Conservation (phyloP, 2,113 vertebrate genomes). For the Passer domesticus region DNA sequence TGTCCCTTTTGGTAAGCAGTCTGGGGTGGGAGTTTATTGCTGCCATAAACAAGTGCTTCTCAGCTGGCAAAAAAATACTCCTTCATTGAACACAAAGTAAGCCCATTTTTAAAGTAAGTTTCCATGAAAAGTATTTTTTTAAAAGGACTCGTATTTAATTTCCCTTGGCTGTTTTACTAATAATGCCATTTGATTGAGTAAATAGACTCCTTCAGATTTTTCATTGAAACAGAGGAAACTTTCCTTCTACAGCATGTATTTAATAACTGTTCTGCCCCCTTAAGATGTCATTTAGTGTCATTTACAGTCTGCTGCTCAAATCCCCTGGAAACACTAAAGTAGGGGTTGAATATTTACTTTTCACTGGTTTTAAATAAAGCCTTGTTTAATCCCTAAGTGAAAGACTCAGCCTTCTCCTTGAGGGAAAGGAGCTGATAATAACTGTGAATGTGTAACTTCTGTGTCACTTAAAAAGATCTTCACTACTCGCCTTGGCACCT, state of each 20-base stretch:
- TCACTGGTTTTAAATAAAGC: constrained; percentile 34
- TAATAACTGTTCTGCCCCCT: constrained; percentile 11
- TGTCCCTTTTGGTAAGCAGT: neutral
- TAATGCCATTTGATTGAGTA: neutral
- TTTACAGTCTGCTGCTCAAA: constrained; percentile 43
- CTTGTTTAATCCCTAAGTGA: constrained; percentile 27
- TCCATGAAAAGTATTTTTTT: neutral
- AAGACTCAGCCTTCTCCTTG: neutral
- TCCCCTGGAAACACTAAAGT: constrained; percentile 8
- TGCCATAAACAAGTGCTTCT: neutral
- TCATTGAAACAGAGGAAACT: neutral
- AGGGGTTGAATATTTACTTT: constrained; percentile 38
- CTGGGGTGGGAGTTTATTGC: neutral
- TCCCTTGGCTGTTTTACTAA: neutral
- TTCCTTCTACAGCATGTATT: neutral
- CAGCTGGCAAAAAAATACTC: neutral
- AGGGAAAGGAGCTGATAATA: constrained; percentile 26
- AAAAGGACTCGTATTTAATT: neutral
- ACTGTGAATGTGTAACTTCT: neutral
- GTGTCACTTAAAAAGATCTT: neutral
- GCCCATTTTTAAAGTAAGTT: neutral
- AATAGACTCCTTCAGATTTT: neutral
- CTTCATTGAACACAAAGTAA: neutral
- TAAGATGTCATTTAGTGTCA: constrained; percentile 39
- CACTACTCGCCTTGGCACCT: neutral